phyloP scores from a whole-genome alignment of 1,140 invertebrate species.

The Aporrectodea caliginosa region DNA sequence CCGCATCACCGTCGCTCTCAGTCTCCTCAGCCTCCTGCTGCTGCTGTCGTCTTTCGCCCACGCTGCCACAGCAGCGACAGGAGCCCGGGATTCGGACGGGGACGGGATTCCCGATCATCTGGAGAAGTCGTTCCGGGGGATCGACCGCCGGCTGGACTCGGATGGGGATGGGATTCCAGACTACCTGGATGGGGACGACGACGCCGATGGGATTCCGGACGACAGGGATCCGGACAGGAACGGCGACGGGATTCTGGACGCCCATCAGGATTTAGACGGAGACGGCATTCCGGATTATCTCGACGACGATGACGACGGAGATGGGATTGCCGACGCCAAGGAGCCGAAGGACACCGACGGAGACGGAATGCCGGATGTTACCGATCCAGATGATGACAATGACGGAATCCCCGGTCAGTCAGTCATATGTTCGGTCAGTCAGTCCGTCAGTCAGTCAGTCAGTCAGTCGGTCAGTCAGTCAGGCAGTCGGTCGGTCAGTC shows the following conservation, averaged over 20 bases:
- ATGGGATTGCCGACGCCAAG: slow-evolving; percentile 20
- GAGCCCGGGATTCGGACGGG: slow-evolving; percentile 5
- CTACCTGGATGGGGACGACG: slow-evolving; percentile 6
- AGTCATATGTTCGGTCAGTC: too few relatives aligned
- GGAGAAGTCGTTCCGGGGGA: slow-evolving; percentile 14
- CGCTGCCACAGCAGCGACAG: slow-evolving; percentile 3
- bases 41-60: background rate
- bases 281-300: slow-evolving; percentile 7
- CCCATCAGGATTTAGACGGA: slow-evolving; percentile 17
- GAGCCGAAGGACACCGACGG: slow-evolving; percentile 16
- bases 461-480: too few relatives aligned
- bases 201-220: slow-evolving; percentile 21
- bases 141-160: slow-evolving; percentile 13
- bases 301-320: slow-evolving; percentile 17
- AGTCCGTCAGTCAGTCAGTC: too few relatives aligned
- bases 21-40: background rate
- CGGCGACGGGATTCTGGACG: slow-evolving; percentile 24
- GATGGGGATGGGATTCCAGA: slow-evolving; percentile 13
- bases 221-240: slow-evolving; percentile 10
- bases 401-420: slow-evolving; percentile 19
- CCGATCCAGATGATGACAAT: slow-evolving; percentile 23
- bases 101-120: slow-evolving; percentile 25
- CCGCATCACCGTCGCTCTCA: background rate
- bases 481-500: too few relatives aligned
- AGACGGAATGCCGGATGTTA: slow-evolving; percentile 20